Base-by-base conservation (phyloP, 1,140 invertebrate species). In the Lasioglossum baleicum region DNA sequence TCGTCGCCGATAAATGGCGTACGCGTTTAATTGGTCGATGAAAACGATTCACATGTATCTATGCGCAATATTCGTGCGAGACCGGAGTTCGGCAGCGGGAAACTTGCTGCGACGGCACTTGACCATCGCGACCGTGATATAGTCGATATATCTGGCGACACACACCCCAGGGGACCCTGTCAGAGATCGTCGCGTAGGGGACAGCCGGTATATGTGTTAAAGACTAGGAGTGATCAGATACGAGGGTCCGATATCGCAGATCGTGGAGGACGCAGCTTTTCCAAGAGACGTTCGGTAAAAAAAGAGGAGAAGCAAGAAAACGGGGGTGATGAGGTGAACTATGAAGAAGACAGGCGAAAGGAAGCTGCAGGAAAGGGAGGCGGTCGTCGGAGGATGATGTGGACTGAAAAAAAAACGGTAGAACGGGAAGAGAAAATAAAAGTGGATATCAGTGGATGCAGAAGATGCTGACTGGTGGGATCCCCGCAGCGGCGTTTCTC, bases 391-490 rank as follows among this genome's bases (percentile, higher is more conserved):
- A 48, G 22, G 53, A 7, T 15, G 48, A 22, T 53, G 10, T n/a
- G 44, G n/a, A 22, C n/a, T 6, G 51, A 10, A 42, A 31, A 66
- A 8, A 58, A 44, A 67, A 63, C 7, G 44, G 11, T 22, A 20
- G 26, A 51, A 51, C 5, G 13, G 26, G 8, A 20, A 51, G 35
- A 48, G 65, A 58, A 48, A 31, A 56, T 61, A 79, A 79, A 53
- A 73, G n/a, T 40, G 26, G 40, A 42, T 8, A 51, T 17, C 56
- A 15, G 72, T 11, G 51, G 71, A 78, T 80, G 71, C 31, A 80
- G 70, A 81, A 35, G 61, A 83, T 85, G 81, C 83, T 87, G 81
- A 87, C 71, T 85, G 20, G 31, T 69, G 35, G 61, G 56, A 81
- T 78, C 61, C 60, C 48, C 75, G 69, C 53, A 58, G 48, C 51